Evolutionary conservation across 2,888 invertebrate species (phyloP), one percentile per base, ranked within the genome.

Genomic region (Chymomyza procnemis): DNA sequence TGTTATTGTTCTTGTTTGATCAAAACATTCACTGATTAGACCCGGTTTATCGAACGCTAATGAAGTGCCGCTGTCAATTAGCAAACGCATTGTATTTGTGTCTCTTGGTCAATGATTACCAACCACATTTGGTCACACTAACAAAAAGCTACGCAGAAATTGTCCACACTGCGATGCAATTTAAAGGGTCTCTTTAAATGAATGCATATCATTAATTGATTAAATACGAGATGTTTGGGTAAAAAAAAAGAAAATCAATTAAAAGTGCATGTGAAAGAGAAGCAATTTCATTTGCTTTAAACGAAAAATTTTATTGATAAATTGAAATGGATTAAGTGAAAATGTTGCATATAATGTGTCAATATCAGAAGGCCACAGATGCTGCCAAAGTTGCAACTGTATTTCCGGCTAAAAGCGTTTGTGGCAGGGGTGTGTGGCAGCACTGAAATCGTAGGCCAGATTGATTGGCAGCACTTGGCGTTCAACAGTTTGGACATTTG

Each of bases 11-110:
- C 5, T 41, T 12, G 34, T 41, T 12, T 41, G 34, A 12, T 12
- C 34, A 12, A 9, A 41, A 12, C 12, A 12, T 41, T 41, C 34
- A 12, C 12, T 41, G 34, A 41, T 41, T 12, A 50, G 50, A n/a
- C 6, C 18, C 26, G 4, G 50, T 19, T 18, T 50, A 8, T 18
- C 16, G 19, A 3, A 41, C 70, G 58, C 65, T 74, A 77, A 79
- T 74, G 66, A 79, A 79, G 67, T 72, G 66, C 57, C 56, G 64
- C 60, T 71, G 64, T 52, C 79, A 78, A 78, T 80, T 78, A 80
- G 67, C 56, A 63, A 67, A 60, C 50, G 60, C 34, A 19, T 56
- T n/a, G 48, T 18, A 3, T 26, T 5, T 50, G 50, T 19, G 4
- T 5, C n/a, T 18, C 4, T 6, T 16, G 50, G 26, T 8, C n/a